phyloP scores from a whole-genome alignment of 2,888 invertebrate genomes.

The Lumbricus terrestris region DNA sequence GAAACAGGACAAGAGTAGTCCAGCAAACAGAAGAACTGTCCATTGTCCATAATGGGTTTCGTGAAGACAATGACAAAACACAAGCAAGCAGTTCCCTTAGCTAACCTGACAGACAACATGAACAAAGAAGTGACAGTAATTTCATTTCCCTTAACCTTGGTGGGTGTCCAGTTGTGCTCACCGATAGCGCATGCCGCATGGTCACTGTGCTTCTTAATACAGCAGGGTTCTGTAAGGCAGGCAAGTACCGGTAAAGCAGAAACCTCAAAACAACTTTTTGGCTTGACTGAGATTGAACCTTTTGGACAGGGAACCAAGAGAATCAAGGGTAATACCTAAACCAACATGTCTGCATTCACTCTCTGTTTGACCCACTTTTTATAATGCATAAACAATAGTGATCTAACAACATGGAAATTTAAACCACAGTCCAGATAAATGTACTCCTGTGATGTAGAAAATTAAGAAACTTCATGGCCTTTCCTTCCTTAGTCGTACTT shows the following conservation, averaged over 20 bases:
- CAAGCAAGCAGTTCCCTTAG: background rate
- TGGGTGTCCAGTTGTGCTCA: background rate
- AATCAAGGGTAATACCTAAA: background rate
- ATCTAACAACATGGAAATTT: background rate
- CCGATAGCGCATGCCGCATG: background rate
- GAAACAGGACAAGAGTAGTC: background rate
- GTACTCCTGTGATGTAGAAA: too few relatives aligned
- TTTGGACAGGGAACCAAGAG: background rate
- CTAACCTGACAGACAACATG: background rate
- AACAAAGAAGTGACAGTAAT: background rate
- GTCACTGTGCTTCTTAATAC: background rate
- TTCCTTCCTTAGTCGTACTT: too few relatives aligned
- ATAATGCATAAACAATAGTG: background rate
- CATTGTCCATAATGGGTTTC: background rate
- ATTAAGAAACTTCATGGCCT: too few relatives aligned
- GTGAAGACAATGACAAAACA: background rate
- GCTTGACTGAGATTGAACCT: background rate
- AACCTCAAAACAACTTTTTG: background rate
- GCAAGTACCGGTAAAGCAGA: background rate
- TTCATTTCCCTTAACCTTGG: background rate
- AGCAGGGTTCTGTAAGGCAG: background rate
- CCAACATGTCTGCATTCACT: background rate
- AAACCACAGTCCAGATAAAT: too few relatives aligned
- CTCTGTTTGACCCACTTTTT: background rate
- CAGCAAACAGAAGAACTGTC: background rate